A percentile compares a stretch with the other conserved stretches of the same genome.
phyloP scores from a whole-genome alignment of 2,113 vertebrate species.

The Tachycineta bicolor region DNA sequence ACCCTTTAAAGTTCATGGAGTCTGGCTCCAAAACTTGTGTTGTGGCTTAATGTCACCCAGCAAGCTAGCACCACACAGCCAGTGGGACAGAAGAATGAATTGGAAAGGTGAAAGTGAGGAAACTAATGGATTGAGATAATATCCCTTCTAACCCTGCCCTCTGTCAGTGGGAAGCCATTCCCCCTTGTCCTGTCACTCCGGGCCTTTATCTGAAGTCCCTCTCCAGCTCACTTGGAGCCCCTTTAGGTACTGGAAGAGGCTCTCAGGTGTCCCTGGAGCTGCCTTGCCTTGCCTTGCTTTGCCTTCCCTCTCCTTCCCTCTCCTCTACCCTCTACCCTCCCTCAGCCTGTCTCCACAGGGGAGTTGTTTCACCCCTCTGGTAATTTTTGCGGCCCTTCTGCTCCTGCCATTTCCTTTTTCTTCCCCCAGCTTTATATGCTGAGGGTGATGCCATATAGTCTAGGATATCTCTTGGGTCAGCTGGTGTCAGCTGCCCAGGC shows the following conservation, averaged over 20 bases:
- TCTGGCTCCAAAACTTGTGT: background rate
- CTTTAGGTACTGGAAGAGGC: background rate
- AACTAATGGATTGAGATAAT: background rate
- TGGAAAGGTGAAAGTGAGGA: background rate
- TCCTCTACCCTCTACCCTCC: background rate
- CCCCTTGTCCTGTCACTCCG: background rate
- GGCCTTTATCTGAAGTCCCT: background rate
- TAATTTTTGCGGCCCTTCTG: background rate
- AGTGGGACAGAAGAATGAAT: background rate
- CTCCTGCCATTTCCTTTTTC: background rate
- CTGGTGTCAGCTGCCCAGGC: background rate
- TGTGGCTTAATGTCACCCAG: background rate
- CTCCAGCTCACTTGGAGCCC: background rate
- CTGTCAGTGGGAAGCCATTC: background rate
- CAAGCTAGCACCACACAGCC: background rate
- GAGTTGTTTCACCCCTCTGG: background rate
- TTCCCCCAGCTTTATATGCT: background rate
- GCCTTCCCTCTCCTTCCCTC: too few relatives aligned
- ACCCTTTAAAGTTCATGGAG: background rate
- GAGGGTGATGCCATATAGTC: background rate
- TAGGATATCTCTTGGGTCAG: background rate
- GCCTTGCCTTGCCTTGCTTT: fast-evolving
- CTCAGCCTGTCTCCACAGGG: background rate
- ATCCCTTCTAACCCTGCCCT: background rate
- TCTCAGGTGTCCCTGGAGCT: background rate